Percentiles rank a stretch among this genome's conserved stretches.
phyloP scores from a whole-genome alignment of 2,113 vertebrate genomes.

The cat (Felis catus) region F.catus_Fca126_mat1.0 CM031426.1:40473501-40474000 shows the following conservation, averaged over 20 bases:
- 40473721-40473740: neutral
- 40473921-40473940: neutral
- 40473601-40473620: neutral
- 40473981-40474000: slow-evolving; percentile 39
- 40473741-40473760: neutral
- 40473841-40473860: neutral
- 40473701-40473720: neutral
- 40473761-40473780: neutral
- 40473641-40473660: neutral
- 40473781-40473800: neutral
- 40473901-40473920: neutral
- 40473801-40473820: neutral
- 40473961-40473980: slow-evolving; percentile 54
- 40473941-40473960: neutral
- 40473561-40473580: neutral
- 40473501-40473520: slow-evolving; percentile 30
- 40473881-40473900: neutral
- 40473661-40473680: neutral
- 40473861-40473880: neutral
- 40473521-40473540: slow-evolving; percentile 16
- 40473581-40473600: neutral
- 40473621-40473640: neutral
- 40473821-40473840: neutral
- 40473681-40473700: neutral
- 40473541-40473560: neutral